Conservation (phyloP, 2,888 invertebrate genomes). For the Pelosia muscerda region DNA sequence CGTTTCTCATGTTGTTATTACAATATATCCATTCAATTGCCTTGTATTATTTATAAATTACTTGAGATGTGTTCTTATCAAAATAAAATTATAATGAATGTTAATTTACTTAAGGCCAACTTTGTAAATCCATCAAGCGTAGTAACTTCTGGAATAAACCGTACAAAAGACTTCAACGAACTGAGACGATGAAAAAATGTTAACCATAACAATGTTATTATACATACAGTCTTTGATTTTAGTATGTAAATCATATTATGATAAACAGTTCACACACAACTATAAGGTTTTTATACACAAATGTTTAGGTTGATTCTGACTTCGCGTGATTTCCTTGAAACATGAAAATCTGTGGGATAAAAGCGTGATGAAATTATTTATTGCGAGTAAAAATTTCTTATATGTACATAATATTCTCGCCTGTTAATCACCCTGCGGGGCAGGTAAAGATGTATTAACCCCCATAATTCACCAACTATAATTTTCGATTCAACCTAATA, state of each 20-base stretch:
- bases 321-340: too few relatives aligned
- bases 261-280: not conserved
- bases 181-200: not conserved
- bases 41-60: slow-evolving; percentile 5
- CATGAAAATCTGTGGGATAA: too few relatives aligned
- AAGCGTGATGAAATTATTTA: too few relatives aligned
- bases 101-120: not conserved
- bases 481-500: not conserved
- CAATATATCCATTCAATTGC: not conserved
- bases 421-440: too few relatives aligned
- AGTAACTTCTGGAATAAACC: not conserved
- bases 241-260: not conserved
- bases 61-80: not conserved
- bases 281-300: too few relatives aligned
- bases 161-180: slow-evolving; percentile 54
- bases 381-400: too few relatives aligned
- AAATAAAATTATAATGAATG: not conserved
- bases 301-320: too few relatives aligned
- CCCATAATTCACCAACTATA: not conserved
- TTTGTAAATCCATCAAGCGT: not conserved
- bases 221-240: not conserved
- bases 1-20: slow-evolving; percentile 9
- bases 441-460: too few relatives aligned
- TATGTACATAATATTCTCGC: too few relatives aligned
- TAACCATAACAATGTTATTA: not conserved